A percentile compares a stretch with the other conserved stretches of the same genome.
Evolutionary conservation across 1,140 invertebrate species (phyloP).

Genomic region (Drosophila kepulauana): DNA sequence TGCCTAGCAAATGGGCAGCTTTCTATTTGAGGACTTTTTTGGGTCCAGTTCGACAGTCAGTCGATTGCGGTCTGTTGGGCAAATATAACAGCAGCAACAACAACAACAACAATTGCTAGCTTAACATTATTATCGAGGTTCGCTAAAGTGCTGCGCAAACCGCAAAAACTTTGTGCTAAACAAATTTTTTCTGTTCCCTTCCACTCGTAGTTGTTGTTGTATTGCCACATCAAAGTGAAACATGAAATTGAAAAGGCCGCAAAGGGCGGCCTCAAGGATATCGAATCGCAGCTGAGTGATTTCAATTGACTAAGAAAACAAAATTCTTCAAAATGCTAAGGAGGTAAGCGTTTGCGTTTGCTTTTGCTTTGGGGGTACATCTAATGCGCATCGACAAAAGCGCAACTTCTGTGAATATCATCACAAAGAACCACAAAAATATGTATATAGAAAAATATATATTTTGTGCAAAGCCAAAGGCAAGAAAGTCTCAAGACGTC

Average conservation of each 20-base stretch:
- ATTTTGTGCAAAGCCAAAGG: constrained; percentile 44
- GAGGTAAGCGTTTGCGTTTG: not conserved
- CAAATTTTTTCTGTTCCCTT: constrained; percentile 54
- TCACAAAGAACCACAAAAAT: constrained; percentile 28
- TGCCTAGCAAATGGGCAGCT: too few species aligned
- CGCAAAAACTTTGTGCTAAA: constrained; percentile 64
- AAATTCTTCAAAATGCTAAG: constrained; percentile 52
- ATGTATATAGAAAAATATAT: constrained; percentile 32
- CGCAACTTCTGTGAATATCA: constrained; percentile 63
- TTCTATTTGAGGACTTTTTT: not conserved
- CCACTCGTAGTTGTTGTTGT: constrained; percentile 27
- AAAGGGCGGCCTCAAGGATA: constrained; percentile 62
- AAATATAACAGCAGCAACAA: constrained; percentile 43
- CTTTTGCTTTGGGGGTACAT: not conserved
- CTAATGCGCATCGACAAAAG: constrained; percentile 67
- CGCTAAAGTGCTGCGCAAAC: constrained; percentile 56
- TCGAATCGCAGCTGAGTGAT: constrained; percentile 71
- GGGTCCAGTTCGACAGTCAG: constrained; percentile 35
- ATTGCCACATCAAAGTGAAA: constrained; percentile 77
- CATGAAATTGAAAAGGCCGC: constrained; percentile 55
- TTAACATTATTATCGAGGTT: constrained; percentile 67
- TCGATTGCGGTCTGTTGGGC: constrained; percentile 60
- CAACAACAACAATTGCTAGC: constrained; percentile 40
- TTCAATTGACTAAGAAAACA: constrained; percentile 84
- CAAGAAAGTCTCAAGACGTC: constrained; percentile 68